Conservation (phyloP, 2,113 vertebrate genomes). For the Oryctolagus cuniculus region DNA sequence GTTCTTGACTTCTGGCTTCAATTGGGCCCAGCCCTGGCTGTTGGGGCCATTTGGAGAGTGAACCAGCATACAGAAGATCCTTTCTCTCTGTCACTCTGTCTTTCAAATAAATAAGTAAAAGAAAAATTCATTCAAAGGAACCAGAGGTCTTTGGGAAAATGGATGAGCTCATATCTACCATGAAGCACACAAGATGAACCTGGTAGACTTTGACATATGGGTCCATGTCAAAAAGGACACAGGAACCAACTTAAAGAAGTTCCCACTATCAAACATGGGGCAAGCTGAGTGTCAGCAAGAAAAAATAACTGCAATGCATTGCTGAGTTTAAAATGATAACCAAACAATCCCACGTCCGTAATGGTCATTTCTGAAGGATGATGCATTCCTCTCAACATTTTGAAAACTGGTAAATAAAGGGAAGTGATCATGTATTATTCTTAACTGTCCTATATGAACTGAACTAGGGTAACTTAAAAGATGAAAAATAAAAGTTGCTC, state of each 20-base stretch:
- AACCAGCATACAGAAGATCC: no score
- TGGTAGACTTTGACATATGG: background rate
- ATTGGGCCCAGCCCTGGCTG: no score
- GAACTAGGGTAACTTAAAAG: constrained; percentile 25
- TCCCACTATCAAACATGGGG: background rate
- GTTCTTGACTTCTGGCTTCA: no score
- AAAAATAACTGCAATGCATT: background rate
- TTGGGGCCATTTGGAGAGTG: no score
- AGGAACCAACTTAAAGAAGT: background rate
- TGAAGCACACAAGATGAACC: background rate
- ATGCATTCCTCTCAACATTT: background rate
- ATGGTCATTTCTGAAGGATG: background rate
- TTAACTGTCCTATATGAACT: background rate
- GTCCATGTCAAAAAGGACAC: background rate
- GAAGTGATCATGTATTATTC: background rate
- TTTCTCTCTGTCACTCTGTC: no score
- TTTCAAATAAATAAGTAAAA: no score
- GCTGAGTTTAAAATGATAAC: background rate
- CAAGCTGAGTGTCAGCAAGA: background rate
- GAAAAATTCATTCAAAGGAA: background rate
- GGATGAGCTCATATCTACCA: background rate
- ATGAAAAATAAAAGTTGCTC: background rate
- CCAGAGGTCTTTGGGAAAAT: background rate
- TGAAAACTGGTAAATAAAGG: constrained; percentile 2
- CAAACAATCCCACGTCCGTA: background rate